Base-by-base conservation (phyloP, 2,113 vertebrate species). In the Rhynchomys soricoides region DNA sequence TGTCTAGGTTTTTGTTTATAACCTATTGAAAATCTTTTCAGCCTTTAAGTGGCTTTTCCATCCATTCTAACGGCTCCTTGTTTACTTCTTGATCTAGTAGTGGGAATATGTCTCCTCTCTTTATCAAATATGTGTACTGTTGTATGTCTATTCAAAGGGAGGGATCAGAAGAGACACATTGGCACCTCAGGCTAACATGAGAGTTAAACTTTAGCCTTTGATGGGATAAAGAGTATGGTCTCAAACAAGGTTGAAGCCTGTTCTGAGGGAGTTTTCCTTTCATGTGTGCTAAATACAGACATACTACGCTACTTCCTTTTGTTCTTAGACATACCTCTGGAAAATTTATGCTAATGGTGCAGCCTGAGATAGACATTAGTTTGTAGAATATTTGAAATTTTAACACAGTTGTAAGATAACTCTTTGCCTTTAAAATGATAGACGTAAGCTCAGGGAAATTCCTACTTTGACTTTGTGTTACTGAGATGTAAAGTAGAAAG, bases 301-400 rank as follows among this genome's bases (percentile, higher is more conserved):
- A 64, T 57, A 89, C 22, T 88, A 19, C 81, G 71, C 11, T 81
- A n/a, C 75, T 92, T 91, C 62, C 26, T 50, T 66, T 86, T 93
- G 50, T 91, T 89, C 59, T 82, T 95, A 59, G 66, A 73, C 83
- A 26, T 13, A 4, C 79, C 22, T 88, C 59, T 75, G 21, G 81
- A 59, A 62, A 75, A 86, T 62, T 86, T 73, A 15, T 81, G 37
- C 29, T 93, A 70, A 81, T 50, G 34, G 15, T 97, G n/a, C 3
- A 73, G 10, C 74, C 55, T 55, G 59, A 93, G 17, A 40, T 74
- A 83, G 12, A 24, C 22, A 59, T 24, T 77, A 50, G 17, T 78
- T 73, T 93, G 31, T 82, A 29, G 37, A 86, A 40, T 48, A 92
- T 62, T 90, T 94, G 48, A 75, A 93, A 82, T 77, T 50, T 88